Evolutionary conservation across 2,797 vertebrate species (phyloP).

Genomic region (Trachops cirrhosus): DNA sequence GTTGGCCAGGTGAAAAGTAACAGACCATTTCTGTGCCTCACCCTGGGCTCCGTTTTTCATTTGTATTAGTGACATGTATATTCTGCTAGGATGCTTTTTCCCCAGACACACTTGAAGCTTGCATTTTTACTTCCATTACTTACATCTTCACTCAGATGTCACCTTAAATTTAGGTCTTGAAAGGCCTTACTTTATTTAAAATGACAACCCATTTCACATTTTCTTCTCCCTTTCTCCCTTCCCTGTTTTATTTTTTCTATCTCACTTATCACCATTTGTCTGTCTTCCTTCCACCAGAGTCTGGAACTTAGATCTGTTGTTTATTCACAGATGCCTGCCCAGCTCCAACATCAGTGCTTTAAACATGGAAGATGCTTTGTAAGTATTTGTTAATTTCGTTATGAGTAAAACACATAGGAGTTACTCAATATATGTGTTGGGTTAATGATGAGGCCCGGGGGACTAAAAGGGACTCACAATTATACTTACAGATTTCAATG

Average conservation of each 20-base stretch:
- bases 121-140: neutral
- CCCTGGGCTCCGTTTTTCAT: neutral
- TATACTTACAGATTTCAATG: constrained; percentile 15
- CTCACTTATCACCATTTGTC: neutral
- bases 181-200: neutral
- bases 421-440: neutral
- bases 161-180: neutral
- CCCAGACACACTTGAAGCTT: neutral
- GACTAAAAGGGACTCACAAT: neutral
- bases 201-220: neutral
- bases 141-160: neutral
- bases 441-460: neutral
- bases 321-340: neutral
- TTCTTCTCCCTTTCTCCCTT: neutral
- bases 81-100: neutral
- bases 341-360: neutral
- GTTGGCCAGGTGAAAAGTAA: neutral
- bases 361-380: neutral
- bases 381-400: neutral
- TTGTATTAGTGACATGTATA: neutral
- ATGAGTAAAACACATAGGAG: neutral
- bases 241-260: neutral
- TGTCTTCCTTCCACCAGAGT: neutral
- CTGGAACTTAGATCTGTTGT: neutral
- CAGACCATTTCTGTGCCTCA: neutral